Conservation (phyloP, 2,797 vertebrate species). For the Pseudochirops corinnae region DNA sequence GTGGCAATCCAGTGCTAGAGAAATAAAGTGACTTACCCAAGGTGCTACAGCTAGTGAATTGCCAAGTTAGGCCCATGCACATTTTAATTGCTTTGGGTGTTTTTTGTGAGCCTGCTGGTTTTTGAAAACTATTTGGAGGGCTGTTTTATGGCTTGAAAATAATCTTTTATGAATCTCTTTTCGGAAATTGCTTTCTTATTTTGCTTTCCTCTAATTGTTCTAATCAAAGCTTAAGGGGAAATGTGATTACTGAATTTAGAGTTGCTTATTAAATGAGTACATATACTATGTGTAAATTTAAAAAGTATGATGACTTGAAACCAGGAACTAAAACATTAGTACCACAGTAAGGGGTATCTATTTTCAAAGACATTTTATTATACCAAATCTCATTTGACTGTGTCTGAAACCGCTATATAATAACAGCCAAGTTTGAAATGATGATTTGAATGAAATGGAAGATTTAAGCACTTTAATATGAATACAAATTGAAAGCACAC, state of each 20-base stretch:
- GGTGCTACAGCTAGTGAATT: neutral
- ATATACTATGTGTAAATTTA: slow-evolving; percentile 75
- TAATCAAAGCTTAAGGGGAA: slow-evolving; percentile 80
- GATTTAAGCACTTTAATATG: slow-evolving; percentile 51
- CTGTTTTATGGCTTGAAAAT: slow-evolving; percentile 62
- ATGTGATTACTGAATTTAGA: slow-evolving; percentile 80
- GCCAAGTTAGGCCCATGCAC: neutral
- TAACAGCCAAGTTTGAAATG: slow-evolving; percentile 56
- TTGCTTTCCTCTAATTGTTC: slow-evolving; percentile 78
- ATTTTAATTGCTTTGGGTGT: neutral
- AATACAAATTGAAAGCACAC: slow-evolving; percentile 57
- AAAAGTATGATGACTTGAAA: slow-evolving; percentile 70
- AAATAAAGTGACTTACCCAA: neutral
- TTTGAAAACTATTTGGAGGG: slow-evolving; percentile 15
- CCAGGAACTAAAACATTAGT: slow-evolving; percentile 68
- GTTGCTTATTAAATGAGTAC: slow-evolving; percentile 78
- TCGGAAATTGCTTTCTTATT: slow-evolving; percentile 77
- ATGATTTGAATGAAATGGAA: slow-evolving; percentile 59
- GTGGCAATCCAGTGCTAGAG: neutral
- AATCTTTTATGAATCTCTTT: slow-evolving; percentile 66
- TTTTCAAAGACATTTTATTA: slow-evolving; percentile 68
- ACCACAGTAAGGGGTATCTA: slow-evolving; percentile 63
- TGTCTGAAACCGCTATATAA: slow-evolving; percentile 24
- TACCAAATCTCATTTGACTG: slow-evolving; percentile 69
- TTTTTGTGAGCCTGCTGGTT: slow-evolving; percentile 28